Base-by-base conservation (phyloP, 2,113 vertebrate genomes). In the Anser cygnoides region DNA sequence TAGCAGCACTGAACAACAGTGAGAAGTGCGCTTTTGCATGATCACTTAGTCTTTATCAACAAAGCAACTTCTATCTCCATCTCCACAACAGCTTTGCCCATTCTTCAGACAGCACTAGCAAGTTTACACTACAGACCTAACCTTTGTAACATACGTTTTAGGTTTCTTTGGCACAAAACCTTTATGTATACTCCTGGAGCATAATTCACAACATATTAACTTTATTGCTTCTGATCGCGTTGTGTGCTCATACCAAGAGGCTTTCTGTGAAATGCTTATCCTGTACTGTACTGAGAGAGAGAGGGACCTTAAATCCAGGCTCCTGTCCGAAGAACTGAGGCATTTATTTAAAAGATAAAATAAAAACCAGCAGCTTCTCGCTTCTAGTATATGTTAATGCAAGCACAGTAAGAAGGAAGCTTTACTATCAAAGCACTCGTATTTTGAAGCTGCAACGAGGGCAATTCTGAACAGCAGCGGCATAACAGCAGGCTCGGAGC, bases 311-410 rank as follows among this genome's bases (percentile, higher is more conserved):
- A 65, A 41, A 65, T 5, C 31, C 39, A n/a, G 39, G 29, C 29
- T 29, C 19, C 15, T 15, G 5, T 19, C 2, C 11, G 29, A 37
- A 35, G 10, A 15, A 10, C 3, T 31, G 1, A 16, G 14, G 16
- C 3, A 3, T 9, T 62, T 54, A 25, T 11, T 50, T 9, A 21
- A 29, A 21, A 29, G 33, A 21, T 13, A 11, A 28, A n/a, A 25
- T 23, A 2, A 6, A 7, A 37, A 14, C 1, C 37, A 33, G n/a
- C 76, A 10, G 29, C 29, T 43, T 16, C 74, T 25, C 68, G 3
- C 23, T 2, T 15, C 49, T 2, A 23, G 41, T 1, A 13, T 1
- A 3, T 1, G 7, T 3, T 17, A 25, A 7, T 0, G 11, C 11
- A n/a, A 15, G 19, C 9, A 7, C 3, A 11, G 21, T 0, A 3